These are phyloP conservation scores for Grammomys surdaster DNA, from an alignment of 2,113 vertebrate species.

Conservation along the genomic window DNA sequence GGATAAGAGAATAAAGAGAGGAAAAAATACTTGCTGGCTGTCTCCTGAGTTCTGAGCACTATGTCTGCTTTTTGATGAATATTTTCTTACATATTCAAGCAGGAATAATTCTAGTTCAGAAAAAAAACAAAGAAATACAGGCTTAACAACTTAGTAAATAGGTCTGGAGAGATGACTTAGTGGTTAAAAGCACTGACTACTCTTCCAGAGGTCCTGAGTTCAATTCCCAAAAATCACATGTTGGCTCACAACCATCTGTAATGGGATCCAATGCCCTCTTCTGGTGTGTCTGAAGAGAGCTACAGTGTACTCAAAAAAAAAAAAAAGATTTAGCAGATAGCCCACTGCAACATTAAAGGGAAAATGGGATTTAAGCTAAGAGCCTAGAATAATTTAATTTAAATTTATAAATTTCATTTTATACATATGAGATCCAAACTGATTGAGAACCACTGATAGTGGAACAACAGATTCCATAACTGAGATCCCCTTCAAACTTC, in stretches of 20 bases:
- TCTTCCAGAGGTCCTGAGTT: too few species aligned
- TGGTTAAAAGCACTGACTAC: too few species aligned
- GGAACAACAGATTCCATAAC: background rate
- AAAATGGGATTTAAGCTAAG: background rate
- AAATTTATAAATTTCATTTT: conserved; percentile 34
- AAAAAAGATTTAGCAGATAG: background rate
- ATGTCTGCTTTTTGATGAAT: background rate
- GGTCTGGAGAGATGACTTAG: too few species aligned
- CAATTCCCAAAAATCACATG: too few species aligned
- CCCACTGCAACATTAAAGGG: background rate
- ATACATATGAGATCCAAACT: background rate
- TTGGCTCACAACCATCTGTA: too few species aligned
- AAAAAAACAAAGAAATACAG: background rate
- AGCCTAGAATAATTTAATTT: conserved; percentile 28
- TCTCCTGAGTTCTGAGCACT: background rate
- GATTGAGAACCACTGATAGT: background rate
- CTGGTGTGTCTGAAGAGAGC: too few species aligned
- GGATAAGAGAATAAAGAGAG: background rate
- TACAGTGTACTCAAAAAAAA: too few species aligned
- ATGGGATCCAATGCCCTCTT: too few species aligned
- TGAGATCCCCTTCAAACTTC: background rate
- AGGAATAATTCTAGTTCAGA: conserved; percentile 8
- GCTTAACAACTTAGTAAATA: background rate
- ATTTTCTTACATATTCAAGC: conserved; percentile 2
- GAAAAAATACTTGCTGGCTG: background rate